Percentiles rank a stretch among this genome's conserved stretches.
Evolutionary conservation across 1,140 invertebrate species (phyloP).

Genomic region (Chrysopa pallens): DNA sequence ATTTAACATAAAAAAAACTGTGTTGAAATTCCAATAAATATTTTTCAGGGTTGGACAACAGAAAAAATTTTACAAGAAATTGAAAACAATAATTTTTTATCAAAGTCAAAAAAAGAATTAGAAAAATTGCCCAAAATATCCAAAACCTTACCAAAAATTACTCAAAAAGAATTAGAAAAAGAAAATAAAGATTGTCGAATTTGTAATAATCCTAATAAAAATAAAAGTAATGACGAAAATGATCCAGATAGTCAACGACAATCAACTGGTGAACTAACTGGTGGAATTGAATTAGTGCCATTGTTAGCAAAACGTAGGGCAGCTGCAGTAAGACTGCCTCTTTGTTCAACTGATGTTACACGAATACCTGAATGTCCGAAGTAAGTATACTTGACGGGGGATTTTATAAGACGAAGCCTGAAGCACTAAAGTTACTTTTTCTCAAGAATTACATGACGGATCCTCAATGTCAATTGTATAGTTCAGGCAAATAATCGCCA

Average conservation of each 20-base stretch:
- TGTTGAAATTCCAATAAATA: too few species aligned
- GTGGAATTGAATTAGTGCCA: conserved; percentile 48
- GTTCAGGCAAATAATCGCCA: too few species aligned
- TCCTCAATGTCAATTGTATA: too few species aligned
- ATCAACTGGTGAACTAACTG: conserved; percentile 5
- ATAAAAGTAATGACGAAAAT: not conserved
- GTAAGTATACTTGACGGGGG: too few species aligned
- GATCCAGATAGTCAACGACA: not conserved
- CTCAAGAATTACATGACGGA: too few species aligned
- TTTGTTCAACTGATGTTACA: conserved; percentile 38
- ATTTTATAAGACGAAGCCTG: too few species aligned
- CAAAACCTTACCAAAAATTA: conserved; percentile 5
- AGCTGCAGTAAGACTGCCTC: conserved; percentile 17
- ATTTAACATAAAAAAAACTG: too few species aligned
- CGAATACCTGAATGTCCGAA: conserved; percentile 8
- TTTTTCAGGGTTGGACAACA: conserved; percentile 14
- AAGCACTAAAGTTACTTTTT: too few species aligned
- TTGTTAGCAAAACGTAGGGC: conserved; percentile 32
- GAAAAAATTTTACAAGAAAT: conserved; percentile 12
- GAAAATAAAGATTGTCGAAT: not conserved
- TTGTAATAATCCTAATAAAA: conserved; percentile 5
- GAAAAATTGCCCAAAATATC: not conserved
- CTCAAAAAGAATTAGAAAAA: not conserved
- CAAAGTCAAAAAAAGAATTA: conserved; percentile 1
- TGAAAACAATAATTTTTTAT: conserved; percentile 5